These are phyloP conservation scores for Tigriopus californicus DNA, from an alignment of 2,888 invertebrate species.

Conservation along the genomic window DNA sequence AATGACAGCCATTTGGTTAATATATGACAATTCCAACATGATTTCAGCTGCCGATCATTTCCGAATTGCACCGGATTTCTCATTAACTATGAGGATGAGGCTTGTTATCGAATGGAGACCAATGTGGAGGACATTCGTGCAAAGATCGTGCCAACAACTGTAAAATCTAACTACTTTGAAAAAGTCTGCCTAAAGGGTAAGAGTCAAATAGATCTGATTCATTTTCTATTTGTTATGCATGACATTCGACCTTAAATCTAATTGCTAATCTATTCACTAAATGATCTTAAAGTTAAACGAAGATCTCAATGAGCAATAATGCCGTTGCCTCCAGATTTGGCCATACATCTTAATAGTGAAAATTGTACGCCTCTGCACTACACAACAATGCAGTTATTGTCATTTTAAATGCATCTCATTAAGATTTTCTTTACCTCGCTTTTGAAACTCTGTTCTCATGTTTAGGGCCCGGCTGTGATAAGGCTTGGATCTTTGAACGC, in stretches of 20 bases:
- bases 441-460: background rate
- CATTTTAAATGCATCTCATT: no score
- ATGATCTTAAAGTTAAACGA: no score
- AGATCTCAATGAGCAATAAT: no score
- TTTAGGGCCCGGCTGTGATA: conserved; percentile 26
- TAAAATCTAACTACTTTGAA: conserved; percentile 38
- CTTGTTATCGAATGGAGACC: conserved; percentile 12
- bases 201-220: no score
- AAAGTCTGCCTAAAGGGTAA: conserved; percentile 43
- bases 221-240: no score
- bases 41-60: conserved; percentile 14
- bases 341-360: no score
- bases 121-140: background rate
- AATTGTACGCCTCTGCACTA: no score
- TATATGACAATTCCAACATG: background rate
- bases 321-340: no score
- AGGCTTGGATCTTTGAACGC: conserved; percentile 55
- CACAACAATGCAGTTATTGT: no score
- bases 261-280: no score
- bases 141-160: background rate
- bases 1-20: no score
- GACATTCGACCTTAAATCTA: no score
- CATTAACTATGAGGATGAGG: conserved; percentile 12
- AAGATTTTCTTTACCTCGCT: background rate
- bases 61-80: conserved; percentile 14